Evolutionary conservation across 2,797 vertebrate species (phyloP), one percentile per base, ranked within the genome.

Genomic region (Cottoperca gobio): DNA sequence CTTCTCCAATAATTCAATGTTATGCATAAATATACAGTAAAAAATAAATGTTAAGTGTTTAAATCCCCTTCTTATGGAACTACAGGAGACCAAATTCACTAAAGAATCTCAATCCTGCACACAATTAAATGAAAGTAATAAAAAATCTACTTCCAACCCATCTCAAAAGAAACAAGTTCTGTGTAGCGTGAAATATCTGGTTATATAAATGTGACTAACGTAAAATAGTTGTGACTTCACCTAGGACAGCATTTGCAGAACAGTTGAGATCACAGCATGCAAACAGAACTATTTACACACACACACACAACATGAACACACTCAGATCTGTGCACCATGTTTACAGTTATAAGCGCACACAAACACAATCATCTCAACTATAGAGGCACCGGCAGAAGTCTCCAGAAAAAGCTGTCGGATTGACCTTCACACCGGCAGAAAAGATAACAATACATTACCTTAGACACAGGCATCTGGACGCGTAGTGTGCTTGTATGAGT

Each of bases 381-480:
- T 2, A 52, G 8, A 73, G 45, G 53, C 53, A 53, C 14, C 4
- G 55, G 1, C 50, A 68, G 10, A 65, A 70, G 50, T 67, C 63
- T 60, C 2, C 19, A 45, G 55, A 79, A 66, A 54, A 31, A 72
- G 48, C 63, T 55, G 46, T n/a, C 11, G 33, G 43, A 21, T 9
- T 78, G 76, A 88, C 74, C 78, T 85, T 83, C 74, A 65, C 1
- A 70, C 54, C 42, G 63, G 40, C 21, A 67, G 19, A 76, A 78
- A 83, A 76, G 19, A 78, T 6, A 35, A 33, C 19, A 21, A 33
- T 70, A 77, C 73, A 23, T 89, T 93, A 93, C 93, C 93, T 92
- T 93, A 58, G 86, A 92, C 77, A 94, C 88, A 11, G 93, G 94
- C 94, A 95, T 95, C 89, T 76, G 93, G 83, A 72, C 43, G 26